A percentile compares a stretch with the other conserved stretches of the same genome.
Conservation (phyloP, 2,888 invertebrate genomes). For the Archips xylosteana region DNA sequence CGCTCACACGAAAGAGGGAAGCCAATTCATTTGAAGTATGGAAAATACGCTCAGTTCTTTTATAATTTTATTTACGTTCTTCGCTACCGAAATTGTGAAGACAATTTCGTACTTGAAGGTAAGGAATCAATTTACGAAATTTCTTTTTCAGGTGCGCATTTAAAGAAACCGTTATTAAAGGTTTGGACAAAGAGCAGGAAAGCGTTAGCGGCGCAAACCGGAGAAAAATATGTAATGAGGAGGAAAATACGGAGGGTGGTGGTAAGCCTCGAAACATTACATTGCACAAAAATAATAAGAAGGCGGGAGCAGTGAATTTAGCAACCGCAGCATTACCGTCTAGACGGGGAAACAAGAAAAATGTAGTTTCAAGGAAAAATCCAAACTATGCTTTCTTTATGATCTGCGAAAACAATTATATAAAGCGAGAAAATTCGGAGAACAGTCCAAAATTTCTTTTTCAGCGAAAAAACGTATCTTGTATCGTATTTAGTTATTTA, state of each 20-base stretch:
- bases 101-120: neutral
- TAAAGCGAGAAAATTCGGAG: slow-evolving; percentile 18
- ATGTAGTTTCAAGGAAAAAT: slow-evolving; percentile 58
- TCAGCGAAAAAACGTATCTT: neutral
- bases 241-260: slow-evolving; percentile 45
- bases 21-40: neutral
- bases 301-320: slow-evolving; percentile 51
- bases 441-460: neutral
- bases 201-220: slow-evolving; percentile 30
- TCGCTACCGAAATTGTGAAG: neutral
- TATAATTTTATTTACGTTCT: neutral
- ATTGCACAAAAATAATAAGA: slow-evolving; percentile 56
- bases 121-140: slow-evolving; percentile 9
- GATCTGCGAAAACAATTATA: slow-evolving; percentile 29
- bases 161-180: slow-evolving; percentile 21
- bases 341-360: slow-evolving; percentile 57
- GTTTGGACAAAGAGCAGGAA: slow-evolving; percentile 32
- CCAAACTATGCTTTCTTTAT: slow-evolving; percentile 28
- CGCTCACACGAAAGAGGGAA: slow-evolving; percentile 4
- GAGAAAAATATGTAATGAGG: slow-evolving; percentile 32
- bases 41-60: neutral
- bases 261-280: slow-evolving; percentile 53
- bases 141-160: slow-evolving; percentile 6
- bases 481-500: neutral
- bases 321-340: slow-evolving; percentile 57